Percentiles rank a stretch among this genome's conserved stretches.
Evolutionary conservation across 2,113 vertebrate genomes (phyloP).

Genomic region (Cyprinodon tularosa): DNA sequence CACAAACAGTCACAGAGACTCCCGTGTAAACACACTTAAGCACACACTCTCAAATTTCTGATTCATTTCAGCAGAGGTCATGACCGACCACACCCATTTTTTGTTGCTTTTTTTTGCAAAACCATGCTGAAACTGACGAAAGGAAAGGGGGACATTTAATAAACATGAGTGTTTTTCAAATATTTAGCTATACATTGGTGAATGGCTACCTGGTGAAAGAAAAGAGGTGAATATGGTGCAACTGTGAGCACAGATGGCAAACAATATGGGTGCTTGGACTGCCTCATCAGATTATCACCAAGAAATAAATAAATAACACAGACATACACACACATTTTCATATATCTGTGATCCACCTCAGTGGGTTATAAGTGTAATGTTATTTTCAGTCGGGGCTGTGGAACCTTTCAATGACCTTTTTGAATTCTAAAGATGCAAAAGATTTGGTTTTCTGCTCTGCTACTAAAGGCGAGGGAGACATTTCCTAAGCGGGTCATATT

Average conservation of each 20-base stretch:
- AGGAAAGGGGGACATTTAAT: not conserved
- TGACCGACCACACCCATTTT: slow-evolving; percentile 32
- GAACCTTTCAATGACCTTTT: slow-evolving; percentile 12
- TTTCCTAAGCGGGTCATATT: slow-evolving; percentile 8
- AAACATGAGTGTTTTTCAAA: not conserved
- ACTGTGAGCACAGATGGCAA: slow-evolving; percentile 73
- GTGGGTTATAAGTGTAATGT: slow-evolving; percentile 11
- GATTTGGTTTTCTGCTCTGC: not conserved
- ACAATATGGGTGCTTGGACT: slow-evolving; percentile 72
- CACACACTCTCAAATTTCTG: slow-evolving; percentile 1
- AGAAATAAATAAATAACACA: slow-evolving; percentile 34
- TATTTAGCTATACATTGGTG: not conserved
- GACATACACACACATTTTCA: slow-evolving; percentile 5
- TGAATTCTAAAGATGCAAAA: slow-evolving; percentile 2
- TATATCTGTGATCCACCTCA: slow-evolving; percentile 28
- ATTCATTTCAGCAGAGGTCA: slow-evolving; percentile 23
- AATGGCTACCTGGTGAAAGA: slow-evolving; percentile 27
- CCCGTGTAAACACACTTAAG: slow-evolving; percentile 16
- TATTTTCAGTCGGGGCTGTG: slow-evolving; percentile 12
- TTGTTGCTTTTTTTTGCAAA: not conserved
- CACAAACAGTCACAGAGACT: slow-evolving; percentile 14
- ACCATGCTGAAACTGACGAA: slow-evolving; percentile 3
- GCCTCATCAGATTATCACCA: slow-evolving; percentile 66
- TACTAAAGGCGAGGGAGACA: slow-evolving; percentile 18
- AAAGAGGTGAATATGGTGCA: slow-evolving; percentile 3